Conservation (phyloP, 1,140 invertebrate species). For the Lanistes nyassanus region DNA sequence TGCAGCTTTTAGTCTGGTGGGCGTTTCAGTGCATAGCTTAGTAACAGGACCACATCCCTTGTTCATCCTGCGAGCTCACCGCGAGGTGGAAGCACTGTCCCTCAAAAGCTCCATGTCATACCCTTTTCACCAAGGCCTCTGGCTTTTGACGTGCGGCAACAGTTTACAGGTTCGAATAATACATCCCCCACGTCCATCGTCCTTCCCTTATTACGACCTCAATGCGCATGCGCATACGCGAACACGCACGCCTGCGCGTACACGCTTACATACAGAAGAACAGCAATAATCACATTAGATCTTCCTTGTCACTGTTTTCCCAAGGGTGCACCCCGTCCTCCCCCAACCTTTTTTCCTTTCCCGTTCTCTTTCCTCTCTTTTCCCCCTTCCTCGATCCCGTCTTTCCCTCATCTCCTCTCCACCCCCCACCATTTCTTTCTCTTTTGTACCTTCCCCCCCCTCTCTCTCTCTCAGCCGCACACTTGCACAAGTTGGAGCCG, state of each 20-base stretch:
- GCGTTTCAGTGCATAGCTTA: no score
- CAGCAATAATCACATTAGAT: background rate
- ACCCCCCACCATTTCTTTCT: conserved; percentile 14
- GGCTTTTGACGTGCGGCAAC: no score
- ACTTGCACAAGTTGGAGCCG: no score
- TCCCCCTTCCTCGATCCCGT: conserved; percentile 9
- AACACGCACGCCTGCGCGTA: background rate
- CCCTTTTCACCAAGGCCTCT: no score
- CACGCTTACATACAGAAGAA: background rate
- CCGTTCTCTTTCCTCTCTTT: no score
- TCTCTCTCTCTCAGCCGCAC: conserved; percentile 19
- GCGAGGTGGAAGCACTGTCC: no score
- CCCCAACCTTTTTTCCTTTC: background rate
- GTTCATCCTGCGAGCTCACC: background rate
- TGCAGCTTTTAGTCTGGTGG: no score
- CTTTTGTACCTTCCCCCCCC: no score
- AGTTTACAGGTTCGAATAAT: background rate
- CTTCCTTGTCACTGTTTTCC: no score
- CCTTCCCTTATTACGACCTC: background rate
- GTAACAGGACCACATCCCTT: background rate
- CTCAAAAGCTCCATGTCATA: background rate
- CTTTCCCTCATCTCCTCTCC: conserved; percentile 10
- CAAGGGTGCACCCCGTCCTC: background rate
- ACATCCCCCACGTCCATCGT: background rate
- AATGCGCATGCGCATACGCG: background rate